phyloP scores from a whole-genome alignment of 2,113 vertebrate genomes.

The Delphinapterus leucas region DNA sequence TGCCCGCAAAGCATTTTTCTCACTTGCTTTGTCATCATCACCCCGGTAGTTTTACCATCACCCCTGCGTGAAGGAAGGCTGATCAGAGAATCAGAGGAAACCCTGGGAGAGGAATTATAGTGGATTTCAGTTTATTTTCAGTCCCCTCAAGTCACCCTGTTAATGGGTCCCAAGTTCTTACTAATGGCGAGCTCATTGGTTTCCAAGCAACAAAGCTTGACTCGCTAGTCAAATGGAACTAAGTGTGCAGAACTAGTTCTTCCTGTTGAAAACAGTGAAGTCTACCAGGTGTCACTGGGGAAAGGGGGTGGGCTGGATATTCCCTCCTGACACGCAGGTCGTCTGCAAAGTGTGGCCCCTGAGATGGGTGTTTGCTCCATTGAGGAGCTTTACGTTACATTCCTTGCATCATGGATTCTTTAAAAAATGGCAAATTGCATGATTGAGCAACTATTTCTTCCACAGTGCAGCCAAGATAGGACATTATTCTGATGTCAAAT shows the following conservation, averaged over 20 bases:
- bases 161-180: background rate
- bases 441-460: background rate
- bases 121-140: background rate
- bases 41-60: background rate
- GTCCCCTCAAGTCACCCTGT: background rate
- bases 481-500: background rate
- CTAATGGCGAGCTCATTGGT: background rate
- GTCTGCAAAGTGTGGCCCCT: background rate
- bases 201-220: background rate
- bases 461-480: background rate
- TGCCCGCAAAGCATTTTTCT: background rate
- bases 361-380: background rate
- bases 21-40: background rate
- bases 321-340: background rate
- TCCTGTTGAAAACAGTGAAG: background rate
- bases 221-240: background rate
- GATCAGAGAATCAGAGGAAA: background rate
- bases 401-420: background rate
- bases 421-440: background rate
- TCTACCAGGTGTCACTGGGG: background rate
- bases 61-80: background rate
- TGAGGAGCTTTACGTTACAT: background rate
- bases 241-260: background rate
- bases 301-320: rapidly evolving
- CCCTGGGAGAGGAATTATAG: background rate